Conservation (phyloP, 2,888 invertebrate species). For the Digitonthophagus gazella region DNA sequence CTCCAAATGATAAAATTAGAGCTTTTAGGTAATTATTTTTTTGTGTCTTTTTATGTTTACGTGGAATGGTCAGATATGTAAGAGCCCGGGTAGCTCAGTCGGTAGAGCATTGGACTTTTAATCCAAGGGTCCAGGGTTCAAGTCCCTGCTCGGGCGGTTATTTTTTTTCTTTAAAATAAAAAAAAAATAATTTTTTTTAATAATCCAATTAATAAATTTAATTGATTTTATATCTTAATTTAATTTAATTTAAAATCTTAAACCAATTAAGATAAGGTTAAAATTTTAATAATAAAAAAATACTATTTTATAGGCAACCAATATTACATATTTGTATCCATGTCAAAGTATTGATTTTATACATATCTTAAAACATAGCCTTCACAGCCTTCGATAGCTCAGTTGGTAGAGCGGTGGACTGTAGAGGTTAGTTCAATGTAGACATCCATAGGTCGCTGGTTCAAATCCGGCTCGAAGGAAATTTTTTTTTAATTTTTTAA, state of each 20-base stretch:
- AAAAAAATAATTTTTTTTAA: too few species aligned
- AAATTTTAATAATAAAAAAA: too few species aligned
- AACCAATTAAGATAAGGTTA: too few species aligned
- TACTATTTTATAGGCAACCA: not conserved
- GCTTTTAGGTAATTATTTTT: conserved; percentile 19
- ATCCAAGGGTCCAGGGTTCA: conserved; percentile 74
- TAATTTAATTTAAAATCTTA: too few species aligned
- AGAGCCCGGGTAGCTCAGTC: conserved; percentile 61
- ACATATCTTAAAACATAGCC: not conserved
- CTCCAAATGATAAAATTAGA: conserved; percentile 43
- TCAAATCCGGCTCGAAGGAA: conserved; percentile 68
- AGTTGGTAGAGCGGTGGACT: conserved; percentile 51
- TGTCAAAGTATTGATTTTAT: too few species aligned
- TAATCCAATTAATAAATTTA: too few species aligned
- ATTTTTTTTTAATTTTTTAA: conserved; percentile 30
- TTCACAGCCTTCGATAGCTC: conserved; percentile 45
- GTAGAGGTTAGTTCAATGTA: conserved; percentile 39
- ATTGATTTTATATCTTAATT: too few species aligned
- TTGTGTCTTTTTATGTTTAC: conserved; percentile 5
- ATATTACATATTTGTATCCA: too few species aligned
- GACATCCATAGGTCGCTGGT: conserved; percentile 67
- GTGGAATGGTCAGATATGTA: not conserved
- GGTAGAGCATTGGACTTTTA: conserved; percentile 72
- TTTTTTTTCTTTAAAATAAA: not conserved
- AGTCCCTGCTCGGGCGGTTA: conserved; percentile 51